phyloP scores from a whole-genome alignment of 2,797 vertebrate genomes.

The Aldrovandia affinis region DNA sequence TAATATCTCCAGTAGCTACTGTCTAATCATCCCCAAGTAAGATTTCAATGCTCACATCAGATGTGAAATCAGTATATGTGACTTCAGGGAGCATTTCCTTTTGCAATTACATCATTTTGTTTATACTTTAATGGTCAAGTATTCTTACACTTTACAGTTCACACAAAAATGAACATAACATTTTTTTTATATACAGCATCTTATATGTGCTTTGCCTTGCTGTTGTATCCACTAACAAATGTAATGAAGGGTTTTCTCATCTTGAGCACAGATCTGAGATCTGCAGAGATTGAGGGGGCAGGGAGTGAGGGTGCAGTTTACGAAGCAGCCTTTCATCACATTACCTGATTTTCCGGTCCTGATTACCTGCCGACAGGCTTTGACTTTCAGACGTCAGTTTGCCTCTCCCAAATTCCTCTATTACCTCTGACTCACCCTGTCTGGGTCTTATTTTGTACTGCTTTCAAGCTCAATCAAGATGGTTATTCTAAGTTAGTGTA shows the following conservation, averaged over 20 bases:
- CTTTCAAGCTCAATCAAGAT: neutral
- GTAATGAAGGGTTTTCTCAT: neutral
- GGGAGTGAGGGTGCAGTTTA: neutral
- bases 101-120: neutral
- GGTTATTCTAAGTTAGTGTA: neutral
- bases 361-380: neutral
- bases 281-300: neutral
- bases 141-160: neutral
- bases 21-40: slow-evolving; percentile 66
- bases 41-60: slow-evolving; percentile 12
- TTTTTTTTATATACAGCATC: no score
- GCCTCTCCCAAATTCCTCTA: neutral
- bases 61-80: neutral
- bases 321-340: neutral
- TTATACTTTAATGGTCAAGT: neutral
- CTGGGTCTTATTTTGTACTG: neutral
- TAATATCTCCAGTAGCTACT: slow-evolving; percentile 48
- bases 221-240: no score
- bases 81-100: neutral
- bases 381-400: neutral
- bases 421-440: neutral
- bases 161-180: no score
- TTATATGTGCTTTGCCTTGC: no score
- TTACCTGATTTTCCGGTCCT: slow-evolving; percentile 1
- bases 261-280: neutral